Base-by-base conservation (phyloP, 2,888 invertebrate species). In the Meloe dianella region DNA sequence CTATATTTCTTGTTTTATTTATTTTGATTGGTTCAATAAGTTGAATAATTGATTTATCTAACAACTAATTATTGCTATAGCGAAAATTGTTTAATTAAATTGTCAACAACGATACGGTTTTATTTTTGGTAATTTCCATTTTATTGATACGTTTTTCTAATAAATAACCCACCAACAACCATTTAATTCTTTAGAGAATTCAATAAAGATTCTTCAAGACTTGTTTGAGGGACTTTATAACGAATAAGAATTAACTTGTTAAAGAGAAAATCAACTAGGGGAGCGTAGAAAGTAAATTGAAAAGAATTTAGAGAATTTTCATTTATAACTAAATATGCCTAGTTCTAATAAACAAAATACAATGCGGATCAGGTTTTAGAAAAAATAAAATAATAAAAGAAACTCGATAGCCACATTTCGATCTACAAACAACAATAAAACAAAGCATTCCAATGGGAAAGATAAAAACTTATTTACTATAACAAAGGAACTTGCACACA, bases 191-290 rank as follows among this genome's bases (percentile, higher is more conserved):
- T 14, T 22, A 54, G 5, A 54, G 24, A 24, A 71, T 64, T 64
- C 65, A 64, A 58, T 64, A 61, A 66, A 65, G 57, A 67, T 68
- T 65, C 60, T 70, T 65, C 68, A 74, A 72, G 68, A 76, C 71
- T 73, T 72, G 73, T 71, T 71, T 68, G 76, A 67, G 68, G 67
- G 64, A 71, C 73, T 71, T 69, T 75, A 75, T 76, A 76, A 75
- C 75, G 77, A 77, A 75, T 75, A 74, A 73, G 78, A 77, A 79
- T 79, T 79, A 79, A 79, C 79, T 79, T 78, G 79, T 78, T 79
- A 79, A 54, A 77, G 78, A 75, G 76, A 75, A 77, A 78, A 78
- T 75, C 75, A 76, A 74, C 75, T 73, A 69, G 70, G 72, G 71
- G 72, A 73, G 73, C 69, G 71, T 70, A 74, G 73, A 72, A n/a